A percentile compares a stretch with the other conserved stretches of the same genome.
These are phyloP conservation scores for Etheostoma perlongum DNA, from an alignment of 2,797 vertebrate species.

Conservation along the genomic window DNA sequence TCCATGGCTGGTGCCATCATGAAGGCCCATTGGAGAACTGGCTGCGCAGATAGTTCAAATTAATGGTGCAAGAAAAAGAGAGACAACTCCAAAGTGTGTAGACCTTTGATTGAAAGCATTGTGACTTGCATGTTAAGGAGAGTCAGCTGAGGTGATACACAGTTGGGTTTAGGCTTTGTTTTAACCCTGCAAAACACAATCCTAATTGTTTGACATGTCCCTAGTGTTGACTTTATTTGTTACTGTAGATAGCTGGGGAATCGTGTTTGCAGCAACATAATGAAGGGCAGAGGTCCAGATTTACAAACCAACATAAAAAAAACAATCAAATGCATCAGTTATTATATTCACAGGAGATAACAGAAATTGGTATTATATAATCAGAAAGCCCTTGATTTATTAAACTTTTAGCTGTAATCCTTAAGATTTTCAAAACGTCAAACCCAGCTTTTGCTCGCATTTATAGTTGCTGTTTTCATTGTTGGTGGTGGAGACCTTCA, in stretches of 20 bases:
- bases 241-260: background rate
- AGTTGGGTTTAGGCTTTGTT: background rate
- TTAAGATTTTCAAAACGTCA: background rate
- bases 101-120: conserved; percentile 25
- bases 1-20: conserved; percentile 74
- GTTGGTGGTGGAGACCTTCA: background rate
- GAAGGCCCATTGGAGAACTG: conserved; percentile 73
- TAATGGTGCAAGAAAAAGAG: conserved; percentile 58
- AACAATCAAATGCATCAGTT: background rate
- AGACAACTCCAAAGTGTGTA: conserved; percentile 45
- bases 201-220: background rate
- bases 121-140: background rate
- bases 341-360: background rate
- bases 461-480: background rate
- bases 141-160: background rate
- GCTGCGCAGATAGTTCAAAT: conserved; percentile 74
- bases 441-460: background rate
- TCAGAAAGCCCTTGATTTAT: background rate
- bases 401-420: background rate
- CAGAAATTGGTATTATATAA: background rate
- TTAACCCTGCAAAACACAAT: background rate
- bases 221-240: background rate
- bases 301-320: background rate
- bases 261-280: conserved; percentile 6
- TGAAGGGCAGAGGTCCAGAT: background rate